Evolutionary conservation across 2,888 invertebrate genomes (phyloP), one percentile per base, ranked within the genome.

Genomic region (Tetragonula carbonaria): DNA sequence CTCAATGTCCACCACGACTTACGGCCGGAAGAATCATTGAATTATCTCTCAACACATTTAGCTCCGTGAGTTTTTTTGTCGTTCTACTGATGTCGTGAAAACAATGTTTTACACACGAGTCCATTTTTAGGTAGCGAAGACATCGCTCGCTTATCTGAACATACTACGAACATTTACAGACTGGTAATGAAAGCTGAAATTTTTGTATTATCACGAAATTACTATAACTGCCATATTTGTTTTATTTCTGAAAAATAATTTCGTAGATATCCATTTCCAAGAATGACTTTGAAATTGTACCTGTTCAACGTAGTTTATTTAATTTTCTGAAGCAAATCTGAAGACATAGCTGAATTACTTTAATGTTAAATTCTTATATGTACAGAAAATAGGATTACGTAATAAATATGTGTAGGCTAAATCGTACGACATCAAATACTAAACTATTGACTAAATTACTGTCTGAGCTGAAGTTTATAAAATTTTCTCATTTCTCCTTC

Each of bases 1-100:
- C 92, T 4, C 91, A 88, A 72, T 82, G 84, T 78, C 91, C 92
- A 0, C 85, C 87, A 0, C 89, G 85, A 62, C 88, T 93, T 8
- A 91, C 91, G 8, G 93, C 92, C 68, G 92, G 91, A 28, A 92
- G 90, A 84, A 85, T 93, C 70, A 74, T 90, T 8, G 82, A 90
- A 18, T 59, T 92, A 2, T 92, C 92, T 0, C 68, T 91, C 11
- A 75, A 72, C 14, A 90, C 88, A 16, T 92, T 93, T 84, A 84
- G 62, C 18, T 38, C 63, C 18, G 85, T 86, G 62, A 45, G 84
- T 78, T 3, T 2, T 4, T 28, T 33, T 33, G 33, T 8, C 0
- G n/a, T 4, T 23, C 0, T 21, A 4, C 18, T 16, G 11, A n/a
- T 16, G 8, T 38, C n/a, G 6, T 16, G 2, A 3, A 51, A 21